Base-by-base conservation (phyloP, 37 sponge, comb jelly and placozoan species). In the Beroe ovata region DNA sequence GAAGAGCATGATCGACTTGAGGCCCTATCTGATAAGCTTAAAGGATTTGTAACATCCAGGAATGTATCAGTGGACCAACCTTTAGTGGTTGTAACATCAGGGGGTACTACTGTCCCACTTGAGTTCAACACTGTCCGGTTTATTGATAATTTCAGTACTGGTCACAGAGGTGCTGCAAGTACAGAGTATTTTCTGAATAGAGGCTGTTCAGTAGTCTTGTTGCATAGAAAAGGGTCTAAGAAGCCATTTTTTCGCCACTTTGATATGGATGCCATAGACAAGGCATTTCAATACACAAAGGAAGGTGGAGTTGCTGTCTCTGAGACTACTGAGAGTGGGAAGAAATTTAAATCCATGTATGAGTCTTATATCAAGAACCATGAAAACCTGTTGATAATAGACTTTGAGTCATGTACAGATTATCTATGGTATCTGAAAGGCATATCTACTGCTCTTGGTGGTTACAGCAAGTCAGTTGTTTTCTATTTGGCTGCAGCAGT, bases 131-230 rank as follows among this genome's bases (percentile, higher is more conserved):
- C 99, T 30, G 99, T 99, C 0, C 92, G 99, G 0, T 96, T 90
- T 60, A 88, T 99, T 21, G 96, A 99, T 54, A 99, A 99, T 91
- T 96, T 99, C 77, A 99, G 99, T 62, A 61, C 88, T n/a, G 99
- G 99, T 22, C 90, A 38, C 0, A 64, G 99, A 72, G 99, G 99
- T 0, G 60, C 99, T 0, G 42, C 91, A 8, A 96, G 96, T 25
- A 92, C 96, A 8, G 99, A 99, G 96, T 95, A 96, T 35, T 97
- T 97, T 81, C 91, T 97, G 0, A 18, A 38, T 4, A 60, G 34
- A 11, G 93, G 92, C 30, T 97, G 94, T 88, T 93, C 92, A 20
- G 97, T 97, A 25, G 92, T 97, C 14, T 93, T 97, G 39, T 89
- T 97, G 29, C 69, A 93, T 37, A 71, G 95, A 32, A 89, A 26